A percentile compares a stretch with the other conserved stretches of the same genome.
phyloP scores from a whole-genome alignment of 1,140 invertebrate genomes.

The Sycophila sp. region DNA sequence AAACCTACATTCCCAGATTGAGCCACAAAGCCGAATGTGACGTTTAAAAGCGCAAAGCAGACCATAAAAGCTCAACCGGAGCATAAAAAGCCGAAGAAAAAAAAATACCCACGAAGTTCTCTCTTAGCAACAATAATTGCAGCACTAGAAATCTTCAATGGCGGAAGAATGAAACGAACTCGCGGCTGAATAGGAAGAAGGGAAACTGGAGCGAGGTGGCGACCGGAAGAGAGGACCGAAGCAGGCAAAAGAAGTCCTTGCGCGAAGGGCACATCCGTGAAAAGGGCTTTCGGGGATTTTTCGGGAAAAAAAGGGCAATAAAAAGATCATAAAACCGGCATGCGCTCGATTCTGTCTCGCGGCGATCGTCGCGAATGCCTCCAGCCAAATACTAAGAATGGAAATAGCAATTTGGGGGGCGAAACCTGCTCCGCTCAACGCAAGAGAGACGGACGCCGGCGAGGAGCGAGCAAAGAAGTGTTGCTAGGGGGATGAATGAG shows the following conservation, averaged over 20 bases:
- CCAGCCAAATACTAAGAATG: slow-evolving; percentile 15
- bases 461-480: slow-evolving; percentile 2
- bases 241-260: not conserved
- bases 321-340: slow-evolving; percentile 24
- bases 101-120: not conserved
- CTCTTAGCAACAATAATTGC: slow-evolving; percentile 12
- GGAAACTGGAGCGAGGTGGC: not conserved
- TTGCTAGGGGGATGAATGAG: slow-evolving; percentile 19
- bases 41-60: slow-evolving; percentile 2
- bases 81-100: not conserved
- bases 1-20: not conserved
- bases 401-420: slow-evolving; percentile 8
- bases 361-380: not conserved
- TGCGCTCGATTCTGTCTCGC: not conserved
- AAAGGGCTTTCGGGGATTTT: not conserved
- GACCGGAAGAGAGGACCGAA: not conserved
- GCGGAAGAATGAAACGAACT: no score
- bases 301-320: not conserved
- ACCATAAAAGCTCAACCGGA: not conserved
- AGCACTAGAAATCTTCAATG: not conserved
- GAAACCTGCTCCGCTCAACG: not conserved
- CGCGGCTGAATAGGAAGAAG: not conserved
- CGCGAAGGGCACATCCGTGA: slow-evolving; percentile 7
- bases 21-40: not conserved
- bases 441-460: not conserved